phyloP scores from a whole-genome alignment of 2,113 vertebrate genomes.

The Leucosticte australis region DNA sequence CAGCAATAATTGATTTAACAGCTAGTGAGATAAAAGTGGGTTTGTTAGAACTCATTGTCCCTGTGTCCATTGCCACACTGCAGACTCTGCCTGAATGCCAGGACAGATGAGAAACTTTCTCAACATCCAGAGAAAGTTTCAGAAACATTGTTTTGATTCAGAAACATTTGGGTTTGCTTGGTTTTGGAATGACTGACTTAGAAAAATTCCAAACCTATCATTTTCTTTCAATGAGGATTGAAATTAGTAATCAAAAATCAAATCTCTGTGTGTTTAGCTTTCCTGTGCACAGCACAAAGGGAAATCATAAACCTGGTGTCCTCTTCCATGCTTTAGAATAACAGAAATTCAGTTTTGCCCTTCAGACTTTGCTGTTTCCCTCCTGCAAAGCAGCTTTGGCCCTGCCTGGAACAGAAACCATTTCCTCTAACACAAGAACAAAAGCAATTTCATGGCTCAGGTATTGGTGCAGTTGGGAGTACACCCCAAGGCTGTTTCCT shows the following conservation, averaged over 20 bases:
- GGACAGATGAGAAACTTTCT: background rate
- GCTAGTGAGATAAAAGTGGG: background rate
- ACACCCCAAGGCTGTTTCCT: constrained; percentile 25
- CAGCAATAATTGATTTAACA: background rate
- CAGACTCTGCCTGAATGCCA: background rate
- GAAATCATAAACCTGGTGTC: background rate
- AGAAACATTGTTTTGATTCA: background rate
- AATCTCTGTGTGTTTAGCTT: background rate
- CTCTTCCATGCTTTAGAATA: background rate
- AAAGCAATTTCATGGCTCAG: constrained; percentile 45
- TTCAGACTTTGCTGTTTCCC: background rate
- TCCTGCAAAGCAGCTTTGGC: constrained; percentile 41
- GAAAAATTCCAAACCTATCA: background rate
- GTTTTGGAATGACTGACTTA: background rate
- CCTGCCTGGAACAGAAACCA: constrained; percentile 17
- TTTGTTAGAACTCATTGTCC: background rate
- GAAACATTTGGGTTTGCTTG: background rate
- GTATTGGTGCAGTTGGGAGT: constrained; percentile 22
- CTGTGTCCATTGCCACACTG: background rate
- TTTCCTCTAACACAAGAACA: constrained; percentile 20
- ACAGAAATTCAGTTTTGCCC: background rate
- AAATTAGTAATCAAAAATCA: background rate
- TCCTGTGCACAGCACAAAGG: background rate
- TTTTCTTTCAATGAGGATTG: background rate
- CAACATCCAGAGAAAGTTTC: no score